Evolutionary conservation across 1,140 invertebrate genomes (phyloP).

Genomic region (Littorina saxatilis): DNA sequence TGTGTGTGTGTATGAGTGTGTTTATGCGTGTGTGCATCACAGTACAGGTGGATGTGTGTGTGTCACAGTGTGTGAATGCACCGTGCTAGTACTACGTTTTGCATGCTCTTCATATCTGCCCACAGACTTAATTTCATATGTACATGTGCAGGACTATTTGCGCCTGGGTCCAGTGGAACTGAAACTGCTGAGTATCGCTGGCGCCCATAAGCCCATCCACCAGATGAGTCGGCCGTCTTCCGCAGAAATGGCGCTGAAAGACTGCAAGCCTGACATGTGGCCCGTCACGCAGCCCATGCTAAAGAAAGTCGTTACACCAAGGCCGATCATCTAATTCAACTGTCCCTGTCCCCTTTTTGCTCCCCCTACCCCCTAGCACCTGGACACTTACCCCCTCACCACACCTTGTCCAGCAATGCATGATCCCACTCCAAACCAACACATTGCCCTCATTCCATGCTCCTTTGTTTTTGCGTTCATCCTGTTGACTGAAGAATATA

Average conservation of each 20-base stretch:
- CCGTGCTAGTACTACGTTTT: too few relatives aligned
- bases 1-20: too few relatives aligned
- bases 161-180: constrained; percentile 71
- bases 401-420: too few relatives aligned
- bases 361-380: too few relatives aligned
- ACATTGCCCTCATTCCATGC: too few relatives aligned
- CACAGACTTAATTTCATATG: too few relatives aligned
- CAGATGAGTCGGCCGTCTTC: constrained; percentile 42
- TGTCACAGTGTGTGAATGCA: neutral
- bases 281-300: constrained; percentile 72
- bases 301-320: constrained; percentile 49
- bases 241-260: constrained; percentile 62
- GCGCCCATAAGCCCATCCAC: constrained; percentile 66
- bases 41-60: constrained; percentile 3
- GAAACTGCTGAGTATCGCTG: constrained; percentile 70
- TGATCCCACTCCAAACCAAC: too few relatives aligned
- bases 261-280: constrained; percentile 71
- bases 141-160: constrained; percentile 70
- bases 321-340: neutral
- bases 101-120: too few relatives aligned
- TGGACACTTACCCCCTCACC: too few relatives aligned
- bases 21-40: neutral
- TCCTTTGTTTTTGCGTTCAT: too few relatives aligned
- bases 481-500: too few relatives aligned
- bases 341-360: too few relatives aligned